Evolutionary conservation across 2,888 invertebrate species (phyloP).

Genomic region (Sinentomon sp.): DNA sequence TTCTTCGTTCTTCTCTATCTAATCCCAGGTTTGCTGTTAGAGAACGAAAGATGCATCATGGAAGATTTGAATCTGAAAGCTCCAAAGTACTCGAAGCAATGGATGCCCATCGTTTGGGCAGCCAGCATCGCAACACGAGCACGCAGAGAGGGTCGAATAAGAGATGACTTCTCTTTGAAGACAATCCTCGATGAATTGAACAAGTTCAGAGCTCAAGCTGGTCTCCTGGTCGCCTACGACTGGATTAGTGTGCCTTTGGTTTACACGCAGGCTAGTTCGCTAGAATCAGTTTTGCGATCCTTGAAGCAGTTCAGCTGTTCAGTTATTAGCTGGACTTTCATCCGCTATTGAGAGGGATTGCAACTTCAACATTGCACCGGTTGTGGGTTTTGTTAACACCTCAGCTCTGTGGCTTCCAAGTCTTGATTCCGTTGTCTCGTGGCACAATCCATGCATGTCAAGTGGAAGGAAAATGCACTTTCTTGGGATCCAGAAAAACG

Average conservation of each 20-base stretch:
- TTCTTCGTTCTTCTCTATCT: too few species aligned
- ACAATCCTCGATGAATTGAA: constrained; percentile 66
- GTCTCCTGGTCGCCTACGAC: constrained; percentile 38
- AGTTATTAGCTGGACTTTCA: neutral
- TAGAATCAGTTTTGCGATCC: neutral
- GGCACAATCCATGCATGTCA: too few species aligned
- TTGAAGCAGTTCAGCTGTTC: neutral
- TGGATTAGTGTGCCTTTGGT: constrained; percentile 52
- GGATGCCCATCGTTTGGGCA: constrained; percentile 76
- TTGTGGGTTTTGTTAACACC: too few species aligned
- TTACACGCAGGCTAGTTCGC: constrained; percentile 38
- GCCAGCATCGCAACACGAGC: constrained; percentile 66
- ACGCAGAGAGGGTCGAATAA: constrained; percentile 61
- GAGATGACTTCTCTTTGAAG: constrained; percentile 76
- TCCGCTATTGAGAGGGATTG: too few species aligned
- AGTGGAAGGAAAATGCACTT: too few species aligned
- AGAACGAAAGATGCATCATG: constrained; percentile 52
- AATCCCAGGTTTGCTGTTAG: constrained; percentile 44
- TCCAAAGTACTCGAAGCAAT: constrained; percentile 61
- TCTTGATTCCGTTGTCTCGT: too few species aligned
- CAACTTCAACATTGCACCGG: too few species aligned
- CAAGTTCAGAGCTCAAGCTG: constrained; percentile 51
- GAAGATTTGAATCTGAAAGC: constrained; percentile 48
- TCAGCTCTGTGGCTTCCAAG: too few species aligned
- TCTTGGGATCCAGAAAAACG: too few species aligned